Percentiles rank a stretch among this genome's conserved stretches.
These are phyloP conservation scores for Drosophila sechellia DNA, from an alignment of 1,140 invertebrate species.

Conservation along the genomic window DNA sequence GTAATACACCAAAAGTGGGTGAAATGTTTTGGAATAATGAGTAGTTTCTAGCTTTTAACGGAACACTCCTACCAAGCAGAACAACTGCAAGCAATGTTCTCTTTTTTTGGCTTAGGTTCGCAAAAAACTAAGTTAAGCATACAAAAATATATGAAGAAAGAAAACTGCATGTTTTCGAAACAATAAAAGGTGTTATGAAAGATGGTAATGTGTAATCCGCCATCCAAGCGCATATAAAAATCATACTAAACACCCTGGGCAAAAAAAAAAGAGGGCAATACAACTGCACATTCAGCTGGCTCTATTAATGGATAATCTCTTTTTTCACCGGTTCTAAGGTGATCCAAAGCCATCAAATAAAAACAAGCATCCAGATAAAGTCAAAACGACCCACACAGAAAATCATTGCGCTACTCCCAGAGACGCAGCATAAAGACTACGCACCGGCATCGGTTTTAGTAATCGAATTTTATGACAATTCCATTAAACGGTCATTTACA, in stretches of 20 bases:
- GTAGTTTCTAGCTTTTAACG: slow-evolving; percentile 15
- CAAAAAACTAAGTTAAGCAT: not conserved
- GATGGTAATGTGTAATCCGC: too few relatives aligned
- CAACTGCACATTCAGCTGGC: not conserved
- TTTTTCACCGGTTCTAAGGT: slow-evolving; percentile 1
- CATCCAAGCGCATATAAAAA: not conserved
- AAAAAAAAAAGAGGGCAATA: not conserved
- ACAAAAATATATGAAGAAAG: not conserved
- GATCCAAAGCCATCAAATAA: slow-evolving; percentile 28
- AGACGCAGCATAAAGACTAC: slow-evolving; percentile 2
- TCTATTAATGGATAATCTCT: slow-evolving; percentile 8
- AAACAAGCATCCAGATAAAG: not conserved
- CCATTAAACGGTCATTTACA: slow-evolving; percentile 51
- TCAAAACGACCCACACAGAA: slow-evolving; percentile 20
- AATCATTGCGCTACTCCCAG: slow-evolving; percentile 12
- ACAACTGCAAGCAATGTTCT: not conserved
- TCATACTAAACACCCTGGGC: not conserved
- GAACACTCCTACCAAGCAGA: not conserved
- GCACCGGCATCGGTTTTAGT: slow-evolving; percentile 35
- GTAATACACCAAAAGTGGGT: slow-evolving; percentile 24
- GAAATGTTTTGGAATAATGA: slow-evolving; percentile 15
- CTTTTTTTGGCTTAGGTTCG: too few relatives aligned
- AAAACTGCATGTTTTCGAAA: not conserved
- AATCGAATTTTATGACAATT: slow-evolving; percentile 54
- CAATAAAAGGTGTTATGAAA: not conserved